phyloP scores from a whole-genome alignment of 2,797 vertebrate genomes.

The Phaenicophaeus curvirostris region DNA sequence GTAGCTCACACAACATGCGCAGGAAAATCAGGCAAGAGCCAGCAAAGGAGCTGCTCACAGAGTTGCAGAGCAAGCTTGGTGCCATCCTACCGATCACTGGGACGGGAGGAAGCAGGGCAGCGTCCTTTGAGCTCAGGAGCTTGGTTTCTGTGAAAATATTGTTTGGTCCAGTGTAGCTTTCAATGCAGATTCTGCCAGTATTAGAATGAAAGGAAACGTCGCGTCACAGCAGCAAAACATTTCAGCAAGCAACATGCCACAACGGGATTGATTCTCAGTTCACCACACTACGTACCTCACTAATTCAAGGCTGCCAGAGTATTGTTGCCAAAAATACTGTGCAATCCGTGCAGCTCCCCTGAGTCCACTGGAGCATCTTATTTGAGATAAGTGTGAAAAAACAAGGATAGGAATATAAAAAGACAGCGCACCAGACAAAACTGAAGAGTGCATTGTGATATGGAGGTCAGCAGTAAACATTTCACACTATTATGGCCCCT shows the following conservation, averaged over 20 bases:
- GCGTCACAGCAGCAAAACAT: not conserved
- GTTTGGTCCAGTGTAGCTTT: slow-evolving; percentile 56
- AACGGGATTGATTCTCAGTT: not conserved
- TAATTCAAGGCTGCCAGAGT: slow-evolving; percentile 48
- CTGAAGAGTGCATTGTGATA: not conserved
- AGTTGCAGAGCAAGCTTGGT: not conserved
- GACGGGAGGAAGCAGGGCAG: not conserved
- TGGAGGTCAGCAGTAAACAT: slow-evolving; percentile 2
- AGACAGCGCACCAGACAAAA: not conserved
- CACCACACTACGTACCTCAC: not conserved
- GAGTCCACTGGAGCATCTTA: not conserved
- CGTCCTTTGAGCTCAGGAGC: slow-evolving; percentile 25
- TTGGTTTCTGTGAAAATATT: slow-evolving; percentile 50
- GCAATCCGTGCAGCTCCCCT: not conserved
- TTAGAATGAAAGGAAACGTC: slow-evolving; percentile 1
- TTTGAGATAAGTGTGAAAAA: not conserved
- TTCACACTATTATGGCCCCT: not conserved
- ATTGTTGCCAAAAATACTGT: slow-evolving; percentile 47
- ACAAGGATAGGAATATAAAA: not conserved
- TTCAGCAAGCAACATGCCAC: not conserved
- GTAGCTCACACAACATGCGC: slow-evolving; percentile 50
- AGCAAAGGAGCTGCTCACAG: slow-evolving; percentile 37
- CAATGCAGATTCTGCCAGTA: slow-evolving; percentile 15
- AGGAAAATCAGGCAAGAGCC: slow-evolving; percentile 47
- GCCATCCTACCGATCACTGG: not conserved